Conservation (phyloP, 2,113 vertebrate genomes). For the Caranx ignobilis region DNA sequence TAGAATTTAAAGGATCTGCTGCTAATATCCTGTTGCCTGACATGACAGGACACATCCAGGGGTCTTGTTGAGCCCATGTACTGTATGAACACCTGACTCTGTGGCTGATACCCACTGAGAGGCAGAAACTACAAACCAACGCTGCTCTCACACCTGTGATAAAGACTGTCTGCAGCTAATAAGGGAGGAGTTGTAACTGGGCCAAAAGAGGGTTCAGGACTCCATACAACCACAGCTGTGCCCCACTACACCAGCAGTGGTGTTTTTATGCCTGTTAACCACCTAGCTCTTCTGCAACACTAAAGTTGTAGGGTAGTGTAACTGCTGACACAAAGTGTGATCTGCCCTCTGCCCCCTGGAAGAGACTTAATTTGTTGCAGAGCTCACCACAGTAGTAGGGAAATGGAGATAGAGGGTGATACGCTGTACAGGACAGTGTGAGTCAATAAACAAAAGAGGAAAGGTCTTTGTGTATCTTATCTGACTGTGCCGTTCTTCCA, state of each 20-base stretch:
- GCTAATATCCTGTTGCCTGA: too few relatives aligned
- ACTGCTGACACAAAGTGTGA: not conserved
- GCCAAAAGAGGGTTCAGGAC: not conserved
- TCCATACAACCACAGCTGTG: not conserved
- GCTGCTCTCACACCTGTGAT: not conserved
- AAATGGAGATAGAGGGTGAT: slow-evolving; percentile 37
- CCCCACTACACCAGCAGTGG: not conserved
- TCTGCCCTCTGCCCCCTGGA: slow-evolving; percentile 38
- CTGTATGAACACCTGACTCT: too few relatives aligned
- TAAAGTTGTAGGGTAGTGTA: not conserved
- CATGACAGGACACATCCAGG: too few relatives aligned
- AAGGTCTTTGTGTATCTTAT: slow-evolving; percentile 35
- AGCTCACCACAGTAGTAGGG: slow-evolving; percentile 16
- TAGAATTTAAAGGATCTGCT: too few relatives aligned
- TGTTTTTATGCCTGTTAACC: slow-evolving; percentile 37
- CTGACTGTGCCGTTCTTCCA: slow-evolving; percentile 23
- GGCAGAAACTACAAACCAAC: slow-evolving; percentile 8
- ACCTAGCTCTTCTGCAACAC: not conserved
- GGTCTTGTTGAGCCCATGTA: too few relatives aligned
- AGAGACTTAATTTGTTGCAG: slow-evolving; percentile 49
- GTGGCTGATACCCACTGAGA: not conserved
- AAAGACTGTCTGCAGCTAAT: not conserved
- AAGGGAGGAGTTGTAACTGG: not conserved
- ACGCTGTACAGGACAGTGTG: not conserved
- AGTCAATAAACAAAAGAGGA: slow-evolving; percentile 40